Base-by-base conservation (phyloP, 2,797 vertebrate species). In the Notamacropus eugenii region DNA sequence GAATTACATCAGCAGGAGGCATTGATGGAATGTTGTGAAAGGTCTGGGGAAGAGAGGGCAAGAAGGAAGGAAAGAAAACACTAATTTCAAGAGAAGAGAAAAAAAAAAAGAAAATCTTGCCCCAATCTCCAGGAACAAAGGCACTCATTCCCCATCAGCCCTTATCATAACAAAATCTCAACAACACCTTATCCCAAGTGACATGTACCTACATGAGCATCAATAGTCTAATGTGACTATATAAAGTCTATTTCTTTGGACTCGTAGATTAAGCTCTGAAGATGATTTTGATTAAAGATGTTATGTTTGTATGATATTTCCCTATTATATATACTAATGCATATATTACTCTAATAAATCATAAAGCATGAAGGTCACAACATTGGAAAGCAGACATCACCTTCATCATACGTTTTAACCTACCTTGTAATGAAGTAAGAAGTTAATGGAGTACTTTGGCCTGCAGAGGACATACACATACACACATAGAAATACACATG, bases 281-380 rank as follows among this genome's bases (percentile, higher is more conserved):
- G 90, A 94, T 62, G n/a, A 8, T 19, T 95, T 96, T 97, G 97
- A 98, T 97, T 46, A 97, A 97, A 96, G 96, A 93, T 0, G 0
- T 82, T 95, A 28, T 92, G 46, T 98, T 97, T 97, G 95, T 95
- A 9, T 95, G 95, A 96, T 93, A 98, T 95, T 93, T 93, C 27
- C 55, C 94, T 91, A 55, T 74, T 52, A 95, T 97, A 97, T 96
- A 52, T 52, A 6, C 52, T 52, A 52, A 52, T 52, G 9, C 52
- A 52, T 52, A 95, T 97, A 97, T 96, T 97, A 95, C 2, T 1
- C 57, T 96, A 98, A 97, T 96, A 98, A 98, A 97, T 97, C 97
- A 97, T 24, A 94, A 96, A 94, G 92, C 93, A 59, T 82, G 96
- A 98, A 97, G 97, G 96, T 97, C 97, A 97, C 46, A 54, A 13